These are phyloP conservation scores for Procambarus clarkii DNA, from an alignment of 1,140 invertebrate genomes.

Conservation along the genomic window DNA sequence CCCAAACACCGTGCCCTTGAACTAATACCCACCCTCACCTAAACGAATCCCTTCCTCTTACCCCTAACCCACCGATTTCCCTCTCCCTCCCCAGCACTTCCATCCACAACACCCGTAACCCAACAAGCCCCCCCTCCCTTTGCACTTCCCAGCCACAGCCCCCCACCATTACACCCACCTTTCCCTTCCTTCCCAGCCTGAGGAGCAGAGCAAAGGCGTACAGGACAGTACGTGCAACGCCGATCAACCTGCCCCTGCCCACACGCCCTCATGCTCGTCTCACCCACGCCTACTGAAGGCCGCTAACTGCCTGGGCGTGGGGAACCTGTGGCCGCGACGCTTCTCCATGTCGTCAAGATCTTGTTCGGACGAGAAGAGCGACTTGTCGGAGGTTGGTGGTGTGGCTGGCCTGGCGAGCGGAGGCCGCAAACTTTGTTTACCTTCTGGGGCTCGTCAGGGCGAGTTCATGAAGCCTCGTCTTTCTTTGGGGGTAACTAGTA, in stretches of 20 bases:
- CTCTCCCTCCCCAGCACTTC: background rate
- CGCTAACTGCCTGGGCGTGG: slow-evolving; percentile 42
- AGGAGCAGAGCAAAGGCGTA: background rate
- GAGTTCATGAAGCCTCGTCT: too few species aligned
- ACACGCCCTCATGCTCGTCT: background rate
- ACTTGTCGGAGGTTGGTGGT: slow-evolving; percentile 49
- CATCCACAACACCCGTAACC: background rate
- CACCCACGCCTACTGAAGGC: slow-evolving; percentile 48
- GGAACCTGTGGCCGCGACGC: slow-evolving; percentile 46
- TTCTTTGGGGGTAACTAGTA: too few species aligned
- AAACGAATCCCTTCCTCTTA: background rate
- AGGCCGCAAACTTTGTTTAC: too few species aligned
- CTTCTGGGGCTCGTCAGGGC: too few species aligned
- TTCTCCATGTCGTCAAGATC: slow-evolving; percentile 40
- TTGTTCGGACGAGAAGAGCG: slow-evolving; percentile 43
- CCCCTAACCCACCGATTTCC: background rate
- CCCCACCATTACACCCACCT: background rate
- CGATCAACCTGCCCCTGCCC: slow-evolving; percentile 22
- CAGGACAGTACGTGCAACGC: slow-evolving; percentile 13
- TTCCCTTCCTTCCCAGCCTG: slow-evolving; percentile 7
- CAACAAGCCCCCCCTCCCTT: background rate
- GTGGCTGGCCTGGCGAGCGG: background rate
- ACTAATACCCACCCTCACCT: background rate
- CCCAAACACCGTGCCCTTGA: background rate
- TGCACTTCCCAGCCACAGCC: background rate